A percentile compares a stretch with the other conserved stretches of the same genome.
Evolutionary conservation across 1,140 invertebrate genomes (phyloP).

Genomic region (Elysia chlorotica): DNA sequence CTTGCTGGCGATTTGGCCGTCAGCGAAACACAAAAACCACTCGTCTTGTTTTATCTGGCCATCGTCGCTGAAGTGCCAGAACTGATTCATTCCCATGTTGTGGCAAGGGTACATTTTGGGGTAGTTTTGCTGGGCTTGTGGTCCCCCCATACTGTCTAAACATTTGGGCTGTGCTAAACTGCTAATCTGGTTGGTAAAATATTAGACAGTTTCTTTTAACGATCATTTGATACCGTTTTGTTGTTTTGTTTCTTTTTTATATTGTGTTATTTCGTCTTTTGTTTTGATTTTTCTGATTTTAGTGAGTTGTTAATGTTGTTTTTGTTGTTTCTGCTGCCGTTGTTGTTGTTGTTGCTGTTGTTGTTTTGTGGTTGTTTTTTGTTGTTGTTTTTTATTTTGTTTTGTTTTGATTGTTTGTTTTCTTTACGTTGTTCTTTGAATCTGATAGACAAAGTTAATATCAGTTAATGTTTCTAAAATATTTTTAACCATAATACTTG

Average conservation of each 20-base stretch:
- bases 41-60: constrained; percentile 15
- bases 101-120: constrained; percentile 20
- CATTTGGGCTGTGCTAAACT: background rate
- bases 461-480: background rate
- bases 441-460: background rate
- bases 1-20: background rate
- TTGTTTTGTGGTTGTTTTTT: background rate
- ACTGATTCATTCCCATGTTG: constrained; percentile 13
- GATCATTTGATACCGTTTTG: background rate
- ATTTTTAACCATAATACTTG: background rate
- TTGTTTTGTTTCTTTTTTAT: background rate
- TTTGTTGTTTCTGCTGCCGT: no score
- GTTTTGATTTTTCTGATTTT: background rate
- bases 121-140: background rate
- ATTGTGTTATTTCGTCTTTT: no score
- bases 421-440: background rate
- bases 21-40: background rate
- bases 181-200: background rate
- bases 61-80: constrained; percentile 7
- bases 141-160: constrained; percentile 17
- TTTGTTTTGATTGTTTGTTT: background rate
- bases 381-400: background rate
- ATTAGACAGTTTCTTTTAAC: background rate
- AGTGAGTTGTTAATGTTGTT: background rate
- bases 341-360: no score